Conservation (phyloP, 1,140 invertebrate species). For the Trichoplusia ni region DNA sequence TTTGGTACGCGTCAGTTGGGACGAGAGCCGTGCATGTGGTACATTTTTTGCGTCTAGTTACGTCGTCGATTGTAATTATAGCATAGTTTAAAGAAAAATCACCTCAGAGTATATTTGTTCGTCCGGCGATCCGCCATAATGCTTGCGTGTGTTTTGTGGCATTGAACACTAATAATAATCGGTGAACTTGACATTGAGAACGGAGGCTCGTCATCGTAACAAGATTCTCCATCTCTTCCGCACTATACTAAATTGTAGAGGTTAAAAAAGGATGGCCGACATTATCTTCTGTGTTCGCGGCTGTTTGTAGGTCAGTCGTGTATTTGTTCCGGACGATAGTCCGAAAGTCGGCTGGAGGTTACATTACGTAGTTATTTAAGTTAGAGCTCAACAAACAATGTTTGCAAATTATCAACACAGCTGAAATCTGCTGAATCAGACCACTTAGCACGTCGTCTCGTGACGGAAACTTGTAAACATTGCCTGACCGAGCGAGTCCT, state of each 20-base stretch:
- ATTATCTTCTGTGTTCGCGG: constrained; percentile 67
- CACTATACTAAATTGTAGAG: constrained; percentile 42
- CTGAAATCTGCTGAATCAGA: constrained; percentile 30
- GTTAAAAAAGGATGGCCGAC: constrained; percentile 63
- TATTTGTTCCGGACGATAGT: constrained; percentile 79
- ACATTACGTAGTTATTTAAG: constrained; percentile 71
- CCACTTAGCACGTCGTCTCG: constrained; percentile 30
- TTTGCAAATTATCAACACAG: constrained; percentile 35
- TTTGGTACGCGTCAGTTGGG: not conserved
- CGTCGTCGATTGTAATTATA: constrained; percentile 23
- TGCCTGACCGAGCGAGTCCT: constrained; percentile 10
- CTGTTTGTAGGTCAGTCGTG: constrained; percentile 80
- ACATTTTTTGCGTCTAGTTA: constrained; percentile 10
- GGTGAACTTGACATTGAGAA: constrained; percentile 81
- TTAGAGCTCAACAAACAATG: constrained; percentile 52
- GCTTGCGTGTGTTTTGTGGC: constrained; percentile 74
- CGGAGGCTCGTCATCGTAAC: constrained; percentile 77
- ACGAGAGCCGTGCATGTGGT: not conserved
- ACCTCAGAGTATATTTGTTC: constrained; percentile 44
- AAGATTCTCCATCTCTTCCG: constrained; percentile 64
- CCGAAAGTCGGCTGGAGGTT: constrained; percentile 80
- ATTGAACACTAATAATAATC: constrained; percentile 81
- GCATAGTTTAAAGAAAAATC: constrained; percentile 36
- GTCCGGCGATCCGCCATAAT: constrained; percentile 54
- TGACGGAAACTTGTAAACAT: constrained; percentile 21